Evolutionary conservation across 2,113 vertebrate species (phyloP).

Genomic region (Brevimyrus niger): DNA sequence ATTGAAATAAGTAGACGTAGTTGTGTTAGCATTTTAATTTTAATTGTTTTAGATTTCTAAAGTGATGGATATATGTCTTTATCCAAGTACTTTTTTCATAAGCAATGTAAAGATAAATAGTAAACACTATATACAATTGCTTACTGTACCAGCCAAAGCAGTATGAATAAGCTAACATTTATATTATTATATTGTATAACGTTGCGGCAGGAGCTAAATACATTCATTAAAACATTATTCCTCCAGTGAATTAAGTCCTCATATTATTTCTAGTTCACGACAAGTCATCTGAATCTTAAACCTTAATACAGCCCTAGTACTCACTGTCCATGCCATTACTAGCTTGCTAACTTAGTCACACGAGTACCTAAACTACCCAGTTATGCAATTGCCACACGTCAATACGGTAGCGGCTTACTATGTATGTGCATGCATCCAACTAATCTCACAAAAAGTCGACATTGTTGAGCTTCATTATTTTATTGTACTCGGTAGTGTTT

Average conservation of each 20-base stretch:
- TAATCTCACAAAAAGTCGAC: not conserved
- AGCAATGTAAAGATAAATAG: not conserved
- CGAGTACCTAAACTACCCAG: not conserved
- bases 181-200: not conserved
- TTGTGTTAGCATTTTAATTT: not conserved
- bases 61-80: not conserved
- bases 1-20: not conserved
- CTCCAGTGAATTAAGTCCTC: not conserved
- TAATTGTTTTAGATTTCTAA: not conserved
- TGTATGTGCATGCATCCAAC: not conserved
- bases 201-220: not conserved
- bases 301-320: not conserved
- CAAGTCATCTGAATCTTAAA: not conserved
- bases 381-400: not conserved
- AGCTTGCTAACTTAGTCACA: not conserved
- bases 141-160: not conserved
- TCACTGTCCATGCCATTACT: not conserved
- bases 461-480: not conserved
- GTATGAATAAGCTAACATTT: not conserved
- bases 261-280: not conserved
- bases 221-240: not conserved
- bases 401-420: not conserved
- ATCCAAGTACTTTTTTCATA: not conserved
- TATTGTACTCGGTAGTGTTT: not conserved
- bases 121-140: not conserved